phyloP scores from a whole-genome alignment of 2,888 invertebrate species.

The Cybosia mesomella region DNA sequence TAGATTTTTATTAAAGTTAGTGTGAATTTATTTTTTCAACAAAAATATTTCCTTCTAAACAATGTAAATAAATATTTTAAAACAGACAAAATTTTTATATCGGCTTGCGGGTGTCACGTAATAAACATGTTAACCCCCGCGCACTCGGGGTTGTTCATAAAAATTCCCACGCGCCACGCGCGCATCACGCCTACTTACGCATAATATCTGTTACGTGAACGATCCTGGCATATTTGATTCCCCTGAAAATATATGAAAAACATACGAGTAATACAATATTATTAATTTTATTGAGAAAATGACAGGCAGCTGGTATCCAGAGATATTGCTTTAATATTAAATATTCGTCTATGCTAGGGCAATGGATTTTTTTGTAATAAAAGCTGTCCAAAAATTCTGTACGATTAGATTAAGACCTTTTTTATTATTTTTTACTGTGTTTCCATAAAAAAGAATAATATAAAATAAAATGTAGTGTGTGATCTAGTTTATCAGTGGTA shows the following conservation, averaged over 20 bases:
- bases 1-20: no score
- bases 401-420: background rate
- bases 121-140: conserved; percentile 52
- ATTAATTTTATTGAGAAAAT: background rate
- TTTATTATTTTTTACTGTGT: no score
- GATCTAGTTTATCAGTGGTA: no score
- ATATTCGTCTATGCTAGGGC: background rate
- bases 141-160: conserved; percentile 47
- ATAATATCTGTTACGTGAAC: conserved; percentile 29
- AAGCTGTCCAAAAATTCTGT: background rate
- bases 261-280: background rate
- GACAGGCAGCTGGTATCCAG: background rate
- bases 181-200: conserved; percentile 34
- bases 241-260: conserved; percentile 21
- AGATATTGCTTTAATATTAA: conserved; percentile 1
- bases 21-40: no score
- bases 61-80: background rate
- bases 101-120: conserved; percentile 33
- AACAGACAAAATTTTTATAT: background rate
- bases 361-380: background rate
- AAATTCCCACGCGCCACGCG: conserved; percentile 56
- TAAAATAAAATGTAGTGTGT: background rate
- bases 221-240: conserved; percentile 40
- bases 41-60: background rate
- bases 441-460: background rate